phyloP scores from a whole-genome alignment of 2,113 vertebrate genomes.

The Rhynchopsitta pachyrhyncha region DNA sequence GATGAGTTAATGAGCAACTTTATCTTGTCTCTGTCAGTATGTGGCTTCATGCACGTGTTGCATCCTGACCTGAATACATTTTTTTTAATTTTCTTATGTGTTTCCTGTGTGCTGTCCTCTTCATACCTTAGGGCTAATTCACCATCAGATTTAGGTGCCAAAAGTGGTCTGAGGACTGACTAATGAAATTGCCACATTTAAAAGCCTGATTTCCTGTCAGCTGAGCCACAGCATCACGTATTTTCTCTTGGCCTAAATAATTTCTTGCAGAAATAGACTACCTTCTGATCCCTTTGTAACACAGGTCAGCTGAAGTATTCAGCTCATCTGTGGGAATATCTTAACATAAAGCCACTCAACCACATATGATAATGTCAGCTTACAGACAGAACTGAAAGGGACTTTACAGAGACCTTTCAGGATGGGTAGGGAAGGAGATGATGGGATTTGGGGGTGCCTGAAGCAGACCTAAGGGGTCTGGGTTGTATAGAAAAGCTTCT shows the following conservation, averaged over 20 bases:
- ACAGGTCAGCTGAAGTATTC: not conserved
- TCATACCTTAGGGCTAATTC: not conserved
- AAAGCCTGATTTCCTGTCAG: not conserved
- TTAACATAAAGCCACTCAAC: not conserved
- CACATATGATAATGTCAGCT: not conserved
- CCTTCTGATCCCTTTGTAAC: not conserved
- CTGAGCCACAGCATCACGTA: not conserved
- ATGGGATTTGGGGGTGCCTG: not conserved
- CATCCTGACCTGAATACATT: not conserved
- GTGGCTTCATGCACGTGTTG: fast-evolving
- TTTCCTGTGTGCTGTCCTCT: not conserved
- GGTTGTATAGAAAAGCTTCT: not conserved
- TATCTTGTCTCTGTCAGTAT: not conserved
- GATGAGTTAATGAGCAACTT: not conserved
- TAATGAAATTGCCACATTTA: not conserved
- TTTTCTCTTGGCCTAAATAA: not conserved
- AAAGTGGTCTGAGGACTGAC: not conserved
- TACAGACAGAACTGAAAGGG: fast-evolving
- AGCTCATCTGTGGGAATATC: not conserved
- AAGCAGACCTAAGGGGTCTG: not conserved
- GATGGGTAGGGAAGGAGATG: not conserved
- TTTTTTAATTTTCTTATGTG: not conserved
- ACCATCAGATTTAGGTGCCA: not conserved
- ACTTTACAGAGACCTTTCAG: not conserved
- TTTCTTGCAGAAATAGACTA: not conserved